phyloP scores from a whole-genome alignment of 2,888 invertebrate genomes.

The Tipula unca region DNA sequence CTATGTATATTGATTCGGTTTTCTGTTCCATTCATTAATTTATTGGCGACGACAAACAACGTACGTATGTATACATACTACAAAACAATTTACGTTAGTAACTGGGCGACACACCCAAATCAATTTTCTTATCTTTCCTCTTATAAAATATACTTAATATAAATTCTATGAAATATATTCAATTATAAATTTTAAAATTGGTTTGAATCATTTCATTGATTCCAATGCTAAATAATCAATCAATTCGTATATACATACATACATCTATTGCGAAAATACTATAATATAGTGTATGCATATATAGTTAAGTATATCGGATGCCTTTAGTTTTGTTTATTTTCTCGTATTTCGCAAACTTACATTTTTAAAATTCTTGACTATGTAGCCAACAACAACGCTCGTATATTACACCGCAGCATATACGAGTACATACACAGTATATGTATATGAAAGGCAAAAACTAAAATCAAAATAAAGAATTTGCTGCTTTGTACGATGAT shows the following conservation, averaged over 20 bases:
- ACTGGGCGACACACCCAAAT: conserved; percentile 8
- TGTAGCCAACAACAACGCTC: not conserved
- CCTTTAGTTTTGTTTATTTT: not conserved
- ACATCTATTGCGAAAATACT: not conserved
- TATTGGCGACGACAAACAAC: not conserved
- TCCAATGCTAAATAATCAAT: not conserved
- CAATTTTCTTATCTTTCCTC: not conserved
- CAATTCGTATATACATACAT: not conserved
- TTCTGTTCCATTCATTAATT: not conserved
- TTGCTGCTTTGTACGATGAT: not conserved
- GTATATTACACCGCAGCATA: not conserved
- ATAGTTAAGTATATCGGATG: not conserved
- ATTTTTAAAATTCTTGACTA: not conserved
- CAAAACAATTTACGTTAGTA: not conserved
- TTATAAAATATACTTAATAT: not conserved
- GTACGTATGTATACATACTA: not conserved
- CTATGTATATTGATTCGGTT: not conserved
- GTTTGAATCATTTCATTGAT: not conserved
- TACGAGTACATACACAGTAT: no score
- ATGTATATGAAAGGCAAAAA: not conserved
- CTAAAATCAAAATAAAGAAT: not conserved
- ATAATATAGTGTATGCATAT: not conserved
- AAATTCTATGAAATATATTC: not conserved
- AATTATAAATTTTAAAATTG: not conserved
- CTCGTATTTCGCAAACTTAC: not conserved